These are phyloP conservation scores for Tetramorium simillimum DNA, from an alignment of 1,140 invertebrate species.

Conservation along the genomic window DNA sequence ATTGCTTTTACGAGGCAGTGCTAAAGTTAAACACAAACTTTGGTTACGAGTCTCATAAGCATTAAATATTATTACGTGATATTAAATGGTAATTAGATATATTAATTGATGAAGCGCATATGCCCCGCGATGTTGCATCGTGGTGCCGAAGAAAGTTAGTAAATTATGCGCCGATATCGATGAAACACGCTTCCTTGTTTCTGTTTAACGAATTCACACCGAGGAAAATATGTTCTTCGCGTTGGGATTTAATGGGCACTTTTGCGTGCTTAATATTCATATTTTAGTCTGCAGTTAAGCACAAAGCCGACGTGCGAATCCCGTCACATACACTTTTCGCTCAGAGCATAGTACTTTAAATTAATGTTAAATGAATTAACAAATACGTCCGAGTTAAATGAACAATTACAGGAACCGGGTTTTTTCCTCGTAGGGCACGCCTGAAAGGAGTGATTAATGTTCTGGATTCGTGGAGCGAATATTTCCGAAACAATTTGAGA, in stretches of 20 bases:
- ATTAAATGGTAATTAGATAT: slow-evolving; percentile 11
- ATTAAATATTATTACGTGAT: slow-evolving; percentile 19
- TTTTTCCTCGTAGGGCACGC: neutral
- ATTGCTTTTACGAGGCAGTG: neutral
- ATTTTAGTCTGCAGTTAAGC: slow-evolving; percentile 24
- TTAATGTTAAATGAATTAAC: slow-evolving; percentile 44
- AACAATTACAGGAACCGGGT: neutral
- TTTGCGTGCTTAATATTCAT: slow-evolving; percentile 42
- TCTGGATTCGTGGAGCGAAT: neutral
- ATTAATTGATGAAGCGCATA: slow-evolving; percentile 24
- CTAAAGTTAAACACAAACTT: neutral
- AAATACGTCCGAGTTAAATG: neutral
- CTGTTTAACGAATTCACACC: neutral
- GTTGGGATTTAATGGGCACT: slow-evolving; percentile 23
- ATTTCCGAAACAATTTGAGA: neutral
- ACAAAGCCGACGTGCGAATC: neutral
- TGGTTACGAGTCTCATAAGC: neutral
- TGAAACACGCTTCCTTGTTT: neutral
- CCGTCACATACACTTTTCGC: neutral
- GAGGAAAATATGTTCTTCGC: neutral
- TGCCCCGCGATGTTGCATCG: neutral
- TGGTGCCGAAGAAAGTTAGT: slow-evolving; percentile 5
- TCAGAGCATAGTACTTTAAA: neutral
- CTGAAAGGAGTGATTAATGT: neutral
- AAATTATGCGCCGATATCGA: neutral